These are phyloP conservation scores for Drosophila subobscura DNA, from an alignment of 1,140 invertebrate species.

Conservation along the genomic window DNA sequence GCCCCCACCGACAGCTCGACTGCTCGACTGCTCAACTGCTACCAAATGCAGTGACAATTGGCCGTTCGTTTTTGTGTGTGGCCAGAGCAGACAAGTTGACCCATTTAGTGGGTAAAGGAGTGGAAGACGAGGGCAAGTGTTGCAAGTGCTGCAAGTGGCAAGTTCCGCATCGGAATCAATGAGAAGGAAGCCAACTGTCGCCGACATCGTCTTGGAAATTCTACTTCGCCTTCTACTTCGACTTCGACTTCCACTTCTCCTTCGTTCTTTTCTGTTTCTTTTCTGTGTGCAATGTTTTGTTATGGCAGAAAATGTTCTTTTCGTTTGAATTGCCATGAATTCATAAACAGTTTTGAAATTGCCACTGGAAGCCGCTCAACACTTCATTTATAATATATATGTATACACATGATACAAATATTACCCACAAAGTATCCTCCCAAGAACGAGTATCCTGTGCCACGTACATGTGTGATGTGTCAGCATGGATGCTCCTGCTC, in stretches of 20 bases:
- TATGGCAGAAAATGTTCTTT: too few relatives aligned
- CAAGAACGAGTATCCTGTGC: too few relatives aligned
- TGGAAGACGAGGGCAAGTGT: not conserved
- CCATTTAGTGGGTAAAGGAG: conserved; percentile 48
- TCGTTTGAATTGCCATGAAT: conserved; percentile 18
- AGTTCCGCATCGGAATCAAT: conserved; percentile 47
- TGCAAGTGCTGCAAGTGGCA: conserved; percentile 39
- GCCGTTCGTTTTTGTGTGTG: conserved; percentile 33
- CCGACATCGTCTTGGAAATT: conserved; percentile 19
- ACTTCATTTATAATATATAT: not conserved
- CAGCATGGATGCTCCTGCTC: too few relatives aligned
- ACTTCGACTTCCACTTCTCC: too few relatives aligned
- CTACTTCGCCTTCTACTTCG: too few relatives aligned
- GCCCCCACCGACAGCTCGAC: not conserved
- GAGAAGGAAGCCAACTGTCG: conserved; percentile 32
- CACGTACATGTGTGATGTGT: too few relatives aligned
- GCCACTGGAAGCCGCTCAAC: not conserved
- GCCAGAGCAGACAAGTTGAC: conserved; percentile 71
- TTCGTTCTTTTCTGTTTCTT: too few relatives aligned
- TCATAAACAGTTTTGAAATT: conserved; percentile 21
- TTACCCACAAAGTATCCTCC: not conserved
- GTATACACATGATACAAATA: conserved; percentile 1
- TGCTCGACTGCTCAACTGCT: conserved; percentile 6
- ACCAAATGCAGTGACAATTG: conserved; percentile 67
- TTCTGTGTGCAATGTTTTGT: too few relatives aligned